These are phyloP conservation scores for Hemiprocne comata DNA, from an alignment of 2,113 vertebrate genomes.

Conservation along the genomic window DNA sequence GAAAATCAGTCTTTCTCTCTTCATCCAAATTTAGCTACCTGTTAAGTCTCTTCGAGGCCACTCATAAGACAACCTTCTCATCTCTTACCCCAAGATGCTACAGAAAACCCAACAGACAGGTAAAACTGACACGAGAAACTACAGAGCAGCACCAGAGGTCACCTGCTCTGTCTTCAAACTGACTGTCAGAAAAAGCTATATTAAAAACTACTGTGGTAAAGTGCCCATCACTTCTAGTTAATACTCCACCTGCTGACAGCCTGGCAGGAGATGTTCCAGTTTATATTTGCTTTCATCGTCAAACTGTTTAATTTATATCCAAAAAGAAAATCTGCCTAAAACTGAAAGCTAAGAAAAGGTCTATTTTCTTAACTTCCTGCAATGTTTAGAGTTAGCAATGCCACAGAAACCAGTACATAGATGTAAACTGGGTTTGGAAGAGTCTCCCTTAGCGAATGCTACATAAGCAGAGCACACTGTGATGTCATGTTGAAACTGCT, in stretches of 20 bases:
- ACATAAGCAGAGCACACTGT: rapidly evolving
- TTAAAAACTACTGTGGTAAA: background rate
- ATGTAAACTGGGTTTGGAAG: background rate
- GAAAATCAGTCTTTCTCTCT: background rate
- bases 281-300: background rate
- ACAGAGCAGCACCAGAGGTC: background rate
- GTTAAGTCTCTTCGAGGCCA: background rate
- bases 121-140: background rate
- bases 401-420: background rate
- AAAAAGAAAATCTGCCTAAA: background rate
- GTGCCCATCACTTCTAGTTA: background rate
- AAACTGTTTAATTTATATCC: background rate
- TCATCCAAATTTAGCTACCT: background rate
- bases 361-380: background rate
- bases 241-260: background rate
- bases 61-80: background rate
- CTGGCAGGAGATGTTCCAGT: background rate
- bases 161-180: background rate
- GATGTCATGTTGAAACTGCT: background rate
- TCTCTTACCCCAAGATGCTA: background rate
- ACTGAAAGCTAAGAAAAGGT: background rate
- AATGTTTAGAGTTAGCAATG: background rate
- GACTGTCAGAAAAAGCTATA: background rate
- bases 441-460: background rate
- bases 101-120: background rate